These are phyloP conservation scores for Germaria angustata DNA, from an alignment of 2,888 invertebrate genomes.

Conservation along the genomic window DNA sequence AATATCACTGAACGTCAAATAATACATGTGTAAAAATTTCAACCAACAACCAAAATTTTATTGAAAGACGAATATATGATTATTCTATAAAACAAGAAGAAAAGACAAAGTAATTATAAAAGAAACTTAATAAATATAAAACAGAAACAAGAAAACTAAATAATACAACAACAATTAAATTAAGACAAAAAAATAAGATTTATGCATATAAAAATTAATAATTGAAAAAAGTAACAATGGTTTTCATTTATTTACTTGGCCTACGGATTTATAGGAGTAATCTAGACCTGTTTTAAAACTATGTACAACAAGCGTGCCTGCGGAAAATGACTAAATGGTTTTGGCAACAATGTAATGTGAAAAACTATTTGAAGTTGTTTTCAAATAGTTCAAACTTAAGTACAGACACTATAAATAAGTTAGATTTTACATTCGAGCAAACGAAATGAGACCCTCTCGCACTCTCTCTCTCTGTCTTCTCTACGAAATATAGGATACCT, in stretches of 20 bases:
- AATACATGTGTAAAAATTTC: constrained; percentile 67
- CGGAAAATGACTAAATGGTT: too few relatives aligned
- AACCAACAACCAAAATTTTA: constrained; percentile 62
- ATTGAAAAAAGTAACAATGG: constrained; percentile 14
- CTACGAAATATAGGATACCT: too few relatives aligned
- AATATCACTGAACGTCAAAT: constrained; percentile 38
- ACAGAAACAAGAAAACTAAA: constrained; percentile 23
- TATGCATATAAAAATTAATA: constrained; percentile 62
- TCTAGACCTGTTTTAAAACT: too few relatives aligned
- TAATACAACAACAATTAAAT: constrained; percentile 37
- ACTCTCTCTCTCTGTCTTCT: too few relatives aligned
- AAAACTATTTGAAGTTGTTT: too few relatives aligned
- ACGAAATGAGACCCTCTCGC: too few relatives aligned
- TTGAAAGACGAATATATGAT: constrained; percentile 54
- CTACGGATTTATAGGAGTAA: neutral
- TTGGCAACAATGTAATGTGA: too few relatives aligned
- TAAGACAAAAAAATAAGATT: constrained; percentile 37
- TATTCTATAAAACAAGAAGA: constrained; percentile 57
- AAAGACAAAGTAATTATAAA: constrained; percentile 42
- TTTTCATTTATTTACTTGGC: constrained; percentile 11
- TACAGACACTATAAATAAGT: too few relatives aligned
- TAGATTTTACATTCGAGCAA: too few relatives aligned
- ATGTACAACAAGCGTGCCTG: too few relatives aligned
- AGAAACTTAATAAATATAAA: constrained; percentile 51
- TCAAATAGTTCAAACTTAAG: too few relatives aligned